Percentiles rank a stretch among this genome's conserved stretches.
phyloP scores from a whole-genome alignment of 2,113 vertebrate species.

The Synodontis membranacea region DNA sequence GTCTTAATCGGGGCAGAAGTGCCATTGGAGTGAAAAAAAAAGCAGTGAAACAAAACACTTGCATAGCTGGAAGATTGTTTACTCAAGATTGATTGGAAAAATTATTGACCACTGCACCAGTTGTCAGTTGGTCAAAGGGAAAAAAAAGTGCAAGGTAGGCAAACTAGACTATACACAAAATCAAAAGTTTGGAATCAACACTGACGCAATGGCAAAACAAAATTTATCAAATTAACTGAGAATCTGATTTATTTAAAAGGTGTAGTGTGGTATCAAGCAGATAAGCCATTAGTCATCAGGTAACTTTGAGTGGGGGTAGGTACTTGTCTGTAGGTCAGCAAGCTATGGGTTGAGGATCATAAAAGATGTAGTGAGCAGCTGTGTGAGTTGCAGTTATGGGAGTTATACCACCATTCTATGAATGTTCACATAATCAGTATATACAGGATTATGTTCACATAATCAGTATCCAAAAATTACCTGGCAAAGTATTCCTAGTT shows the following conservation, averaged over 20 bases:
- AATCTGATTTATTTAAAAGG: background rate
- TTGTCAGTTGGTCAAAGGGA: background rate
- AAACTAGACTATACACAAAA: background rate
- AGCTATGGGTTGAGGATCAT: background rate
- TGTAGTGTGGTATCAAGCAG: background rate
- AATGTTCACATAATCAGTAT: background rate
- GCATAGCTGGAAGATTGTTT: too few species aligned
- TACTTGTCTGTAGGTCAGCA: background rate
- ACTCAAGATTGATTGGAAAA: background rate
- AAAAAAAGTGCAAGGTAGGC: background rate
- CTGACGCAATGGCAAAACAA: background rate
- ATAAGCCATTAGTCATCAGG: background rate
- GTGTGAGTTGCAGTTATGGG: background rate
- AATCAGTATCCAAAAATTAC: background rate
- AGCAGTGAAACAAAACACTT: too few species aligned
- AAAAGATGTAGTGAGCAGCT: background rate
- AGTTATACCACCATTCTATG: background rate
- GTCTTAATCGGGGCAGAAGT: background rate
- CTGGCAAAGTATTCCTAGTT: too few species aligned
- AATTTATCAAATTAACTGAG: background rate
- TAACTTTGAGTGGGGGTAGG: background rate
- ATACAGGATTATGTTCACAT: background rate
- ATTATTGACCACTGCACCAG: background rate
- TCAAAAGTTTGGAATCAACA: background rate
- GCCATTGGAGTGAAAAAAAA: background rate